Evolutionary conservation across 1,140 invertebrate species (phyloP).

Genomic region (Dreissena rostriformis): DNA sequence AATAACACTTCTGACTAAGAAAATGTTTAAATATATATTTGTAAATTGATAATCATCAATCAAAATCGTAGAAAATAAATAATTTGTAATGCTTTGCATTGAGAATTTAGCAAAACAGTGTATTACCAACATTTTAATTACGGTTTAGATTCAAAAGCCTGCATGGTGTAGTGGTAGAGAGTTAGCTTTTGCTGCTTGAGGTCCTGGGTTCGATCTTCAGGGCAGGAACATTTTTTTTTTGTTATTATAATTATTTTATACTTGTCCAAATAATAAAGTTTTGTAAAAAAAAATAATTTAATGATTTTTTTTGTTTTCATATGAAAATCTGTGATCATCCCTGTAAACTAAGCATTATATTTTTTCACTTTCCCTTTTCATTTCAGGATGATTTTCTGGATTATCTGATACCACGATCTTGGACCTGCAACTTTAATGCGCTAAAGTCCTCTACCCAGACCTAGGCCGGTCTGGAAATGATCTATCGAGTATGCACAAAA

Average conservation of each 20-base stretch:
- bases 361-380: conserved; percentile 15
- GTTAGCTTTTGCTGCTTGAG: no score
- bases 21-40: no score
- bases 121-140: neutral
- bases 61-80: neutral
- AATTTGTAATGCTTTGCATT: neutral
- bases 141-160: neutral
- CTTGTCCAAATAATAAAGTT: neutral
- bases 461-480: no score
- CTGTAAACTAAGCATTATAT: neutral
- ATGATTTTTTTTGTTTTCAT: neutral
- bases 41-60: no score
- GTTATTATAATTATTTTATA: no score
- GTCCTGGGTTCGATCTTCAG: no score
- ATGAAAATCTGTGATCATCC: neutral
- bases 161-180: neutral
- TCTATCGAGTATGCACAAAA: no score
- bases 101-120: neutral
- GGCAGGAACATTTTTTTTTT: no score
- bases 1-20: no score
- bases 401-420: conserved; percentile 79
- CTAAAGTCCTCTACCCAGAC: conserved; percentile 32
- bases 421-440: conserved; percentile 75
- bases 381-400: conserved; percentile 78
- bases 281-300: neutral